phyloP scores from a whole-genome alignment of 2,797 vertebrate species.

The Xerus rutilus region DNA sequence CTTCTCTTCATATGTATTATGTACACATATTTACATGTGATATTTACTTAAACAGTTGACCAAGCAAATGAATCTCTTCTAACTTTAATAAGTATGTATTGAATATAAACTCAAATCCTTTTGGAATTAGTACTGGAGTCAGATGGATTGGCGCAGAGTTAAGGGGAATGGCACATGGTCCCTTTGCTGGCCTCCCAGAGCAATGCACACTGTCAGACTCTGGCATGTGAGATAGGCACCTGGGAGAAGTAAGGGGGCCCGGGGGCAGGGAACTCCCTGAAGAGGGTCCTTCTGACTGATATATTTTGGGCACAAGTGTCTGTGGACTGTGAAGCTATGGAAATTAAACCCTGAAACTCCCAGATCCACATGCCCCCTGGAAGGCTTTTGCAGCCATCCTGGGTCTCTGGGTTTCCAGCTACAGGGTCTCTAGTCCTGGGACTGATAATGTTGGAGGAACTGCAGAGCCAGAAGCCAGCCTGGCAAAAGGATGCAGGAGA shows the following conservation, averaged over 20 bases:
- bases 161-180: background rate
- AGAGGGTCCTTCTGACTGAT: background rate
- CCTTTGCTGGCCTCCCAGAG: background rate
- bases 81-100: background rate
- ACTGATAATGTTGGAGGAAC: background rate
- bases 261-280: background rate
- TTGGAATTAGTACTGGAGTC: background rate
- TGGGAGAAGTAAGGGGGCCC: background rate
- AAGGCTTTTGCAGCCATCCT: background rate
- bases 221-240: background rate
- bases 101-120: background rate
- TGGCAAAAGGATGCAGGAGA: accelerated
- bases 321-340: background rate
- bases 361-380: background rate
- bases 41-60: background rate
- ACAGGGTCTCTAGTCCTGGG: background rate
- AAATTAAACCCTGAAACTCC: background rate
- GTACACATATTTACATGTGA: background rate
- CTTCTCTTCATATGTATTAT: background rate
- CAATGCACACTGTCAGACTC: background rate
- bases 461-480: background rate
- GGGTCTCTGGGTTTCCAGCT: background rate
- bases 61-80: background rate
- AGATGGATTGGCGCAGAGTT: accelerated
- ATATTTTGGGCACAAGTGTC: accelerated